Evolutionary conservation across 1,140 invertebrate species (phyloP), one percentile per base, ranked within the genome.

Genomic region (Oryctes rhinoceros): DNA sequence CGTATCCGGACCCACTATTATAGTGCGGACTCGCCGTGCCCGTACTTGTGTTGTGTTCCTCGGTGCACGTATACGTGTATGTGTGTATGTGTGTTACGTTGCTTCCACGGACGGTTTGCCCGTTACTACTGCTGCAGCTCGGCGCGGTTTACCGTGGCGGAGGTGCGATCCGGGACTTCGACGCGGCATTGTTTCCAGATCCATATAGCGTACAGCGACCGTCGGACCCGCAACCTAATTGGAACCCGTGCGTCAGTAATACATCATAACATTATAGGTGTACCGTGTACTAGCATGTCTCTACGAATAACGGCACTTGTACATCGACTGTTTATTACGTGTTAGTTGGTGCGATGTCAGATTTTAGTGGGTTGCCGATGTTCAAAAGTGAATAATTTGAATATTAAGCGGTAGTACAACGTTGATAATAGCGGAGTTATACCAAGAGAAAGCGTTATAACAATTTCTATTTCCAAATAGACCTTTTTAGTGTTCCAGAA

Each of bases 1-100:
- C 80, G 79, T 83, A 82, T 79, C 79, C 77, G 77, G 49, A 18
- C 78, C 80, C 77, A 81, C 78, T 75, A 81, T 83, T 83, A 81
- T 77, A 81, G 48, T 76, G 59, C 67, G 67, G 10, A 18, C 53
- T 59, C 75, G 44, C 35, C 9, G 15, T 11, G 15, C 15, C 35
- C 18, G 75, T 59, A 59, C 18, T 59, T 44, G 39, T 44, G 39
- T 44, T 44, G 39, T 44, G 39, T 44, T 44, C 9, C 39, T 44
- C 39, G 0, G n/a, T 53, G 3, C 4, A 18, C 53, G 53, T 59
- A 15, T 59, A 15, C n/a, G 53, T 59, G 6, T 53, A 13, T 53
- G 53, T 59, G 53, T 59, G 53, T 59, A 3, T 59, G 49, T 53
- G 49, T 53, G 37, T 13, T 44, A 49, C 13, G 18, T 39, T 18